Evolutionary conservation across 2,888 invertebrate species (phyloP).

Genomic region (Lymantria dispar): DNA sequence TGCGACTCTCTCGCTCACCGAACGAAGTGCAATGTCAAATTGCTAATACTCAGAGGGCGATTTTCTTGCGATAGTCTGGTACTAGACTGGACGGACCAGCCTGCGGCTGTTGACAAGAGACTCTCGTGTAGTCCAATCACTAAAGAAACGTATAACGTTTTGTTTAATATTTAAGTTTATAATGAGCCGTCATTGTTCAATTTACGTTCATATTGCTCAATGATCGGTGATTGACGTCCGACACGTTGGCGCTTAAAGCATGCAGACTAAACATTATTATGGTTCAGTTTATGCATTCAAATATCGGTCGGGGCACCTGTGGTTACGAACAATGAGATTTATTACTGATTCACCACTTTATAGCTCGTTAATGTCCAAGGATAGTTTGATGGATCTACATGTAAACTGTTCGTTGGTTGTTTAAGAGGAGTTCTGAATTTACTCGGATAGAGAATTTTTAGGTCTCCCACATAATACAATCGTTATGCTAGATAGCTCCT

Average conservation of each 20-base stretch:
- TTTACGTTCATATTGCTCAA: slow-evolving; percentile 2
- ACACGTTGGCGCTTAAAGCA: slow-evolving; percentile 25
- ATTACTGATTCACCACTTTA: slow-evolving; percentile 7
- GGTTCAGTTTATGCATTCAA: slow-evolving; percentile 24
- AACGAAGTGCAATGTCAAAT: no score
- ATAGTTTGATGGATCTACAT: background rate
- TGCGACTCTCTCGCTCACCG: no score
- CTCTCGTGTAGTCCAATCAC: no score
- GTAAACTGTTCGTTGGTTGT: background rate
- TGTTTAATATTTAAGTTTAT: background rate
- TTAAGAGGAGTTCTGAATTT: background rate
- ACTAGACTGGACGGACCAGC: no score
- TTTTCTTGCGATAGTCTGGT: no score
- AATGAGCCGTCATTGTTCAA: background rate
- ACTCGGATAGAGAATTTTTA: background rate
- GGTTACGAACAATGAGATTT: slow-evolving; percentile 18
- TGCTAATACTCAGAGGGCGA: no score
- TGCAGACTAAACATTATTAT: slow-evolving; percentile 50
- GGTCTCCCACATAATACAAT: no score
- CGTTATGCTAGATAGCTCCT: no score
- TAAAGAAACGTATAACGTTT: no score
- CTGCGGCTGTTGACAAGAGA: no score
- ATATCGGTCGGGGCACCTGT: slow-evolving; percentile 27
- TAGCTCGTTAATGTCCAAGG: slow-evolving; percentile 4
- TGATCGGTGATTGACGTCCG: slow-evolving; percentile 24